These are phyloP conservation scores for Acronicta psi DNA, from an alignment of 2,888 invertebrate genomes.

Conservation along the genomic window DNA sequence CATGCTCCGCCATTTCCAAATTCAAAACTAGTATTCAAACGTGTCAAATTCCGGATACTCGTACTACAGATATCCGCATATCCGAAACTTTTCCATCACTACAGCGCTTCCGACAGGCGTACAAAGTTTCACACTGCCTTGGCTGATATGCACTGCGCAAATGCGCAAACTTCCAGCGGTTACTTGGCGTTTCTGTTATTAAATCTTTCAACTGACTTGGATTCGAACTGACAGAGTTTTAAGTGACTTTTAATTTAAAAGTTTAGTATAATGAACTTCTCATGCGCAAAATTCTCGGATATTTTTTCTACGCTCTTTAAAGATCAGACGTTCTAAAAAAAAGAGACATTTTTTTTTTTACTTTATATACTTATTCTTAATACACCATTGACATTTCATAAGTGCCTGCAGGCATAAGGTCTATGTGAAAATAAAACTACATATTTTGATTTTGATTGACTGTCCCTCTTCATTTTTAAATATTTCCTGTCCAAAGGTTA, in stretches of 20 bases:
- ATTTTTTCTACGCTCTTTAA: neutral
- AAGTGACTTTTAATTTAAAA: conserved; percentile 1
- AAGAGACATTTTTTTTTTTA: no score
- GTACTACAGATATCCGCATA: conserved; percentile 8
- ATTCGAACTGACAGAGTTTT: conserved; percentile 8
- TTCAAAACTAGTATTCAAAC: neutral
- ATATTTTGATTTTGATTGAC: no score
- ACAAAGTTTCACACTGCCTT: conserved; percentile 21
- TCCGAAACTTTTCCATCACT: conserved; percentile 17
- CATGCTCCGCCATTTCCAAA: no score
- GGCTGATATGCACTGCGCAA: conserved; percentile 31
- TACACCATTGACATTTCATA: no score
- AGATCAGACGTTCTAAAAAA: no score
- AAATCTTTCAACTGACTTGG: conserved; percentile 7
- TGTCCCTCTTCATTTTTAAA: no score
- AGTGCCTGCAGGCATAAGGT: no score
- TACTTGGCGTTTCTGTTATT: conserved; percentile 18
- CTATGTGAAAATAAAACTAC: no score
- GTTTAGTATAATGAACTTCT: neutral
- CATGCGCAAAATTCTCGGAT: neutral
- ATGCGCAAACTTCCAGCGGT: conserved; percentile 22
- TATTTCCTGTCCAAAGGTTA: no score
- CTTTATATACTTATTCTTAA: no score
- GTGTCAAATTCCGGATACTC: neutral
- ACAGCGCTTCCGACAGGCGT: conserved; percentile 3